Evolutionary conservation across 1,140 invertebrate species (phyloP), one percentile per base, ranked within the genome.

Genomic region (Lucilia cuprina): DNA sequence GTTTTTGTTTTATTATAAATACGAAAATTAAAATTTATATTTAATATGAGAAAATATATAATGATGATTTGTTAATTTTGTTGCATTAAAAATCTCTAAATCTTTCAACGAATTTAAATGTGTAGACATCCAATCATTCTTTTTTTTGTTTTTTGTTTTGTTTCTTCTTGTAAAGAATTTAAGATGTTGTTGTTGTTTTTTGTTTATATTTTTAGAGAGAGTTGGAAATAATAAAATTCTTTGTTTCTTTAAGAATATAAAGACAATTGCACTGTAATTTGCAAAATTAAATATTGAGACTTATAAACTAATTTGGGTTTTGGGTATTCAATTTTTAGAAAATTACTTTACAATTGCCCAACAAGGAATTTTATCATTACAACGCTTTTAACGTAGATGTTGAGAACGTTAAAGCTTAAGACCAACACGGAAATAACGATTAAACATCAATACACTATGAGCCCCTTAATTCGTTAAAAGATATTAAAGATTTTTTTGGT

Each of bases 291-390:
- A 80, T 78, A 35, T 49, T 50, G 2, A 21, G 41, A 80, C 77
- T 80, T 80, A 80, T 70, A 49, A 80, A 80, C 77, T 80, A 80
- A 49, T 80, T 78, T 80, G 7, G 77, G 47, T 80, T 80, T 80
- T 80, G 77, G 41, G 19, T 49, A 49, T 47, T 49, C 47, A 80
- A 80, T 80, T 80, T 49, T 80, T 21, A 10, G 77, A 80, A 30
- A 49, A 49, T 21, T 19, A 80, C 77, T 12, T 80, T 49, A 30
- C 41, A 19, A 5, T 47, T 19, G 77, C 19, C 41, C 8, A 80
- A 80, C 47, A 80, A 80, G 13, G 41, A 80, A 80, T 80, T 41
- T 49, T 50, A 25, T 47, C 49, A 35, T 17, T 49, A 12, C 19
- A 12, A 25, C 50, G 25, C 25, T 30, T 30, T 30, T 2, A 30